These are phyloP conservation scores for Mastigias papua DNA, from an alignment of 30 jellyfish, hydroid and myxozoan genomes.

Conservation along the genomic window DNA sequence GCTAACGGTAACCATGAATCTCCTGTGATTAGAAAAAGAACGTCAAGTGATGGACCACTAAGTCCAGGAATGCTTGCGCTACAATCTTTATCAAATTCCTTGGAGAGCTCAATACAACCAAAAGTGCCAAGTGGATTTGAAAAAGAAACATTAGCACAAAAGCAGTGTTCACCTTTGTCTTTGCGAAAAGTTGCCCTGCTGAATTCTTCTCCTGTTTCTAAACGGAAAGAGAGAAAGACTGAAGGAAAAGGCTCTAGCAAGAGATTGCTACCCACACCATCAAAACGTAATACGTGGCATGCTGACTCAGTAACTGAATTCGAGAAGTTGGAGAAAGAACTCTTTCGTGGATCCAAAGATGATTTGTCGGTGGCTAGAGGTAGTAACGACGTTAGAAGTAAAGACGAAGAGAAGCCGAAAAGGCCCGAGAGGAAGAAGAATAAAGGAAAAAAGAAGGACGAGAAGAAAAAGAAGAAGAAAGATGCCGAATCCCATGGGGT, in stretches of 20 bases:
- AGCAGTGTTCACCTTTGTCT: constrained; percentile 47
- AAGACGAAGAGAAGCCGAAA: constrained; percentile 40
- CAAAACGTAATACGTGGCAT: constrained; percentile 77
- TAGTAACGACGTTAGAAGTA: neutral
- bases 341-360: constrained; percentile 52
- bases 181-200: constrained; percentile 63
- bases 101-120: constrained; percentile 75
- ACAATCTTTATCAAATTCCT: constrained; percentile 68
- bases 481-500: constrained; percentile 55
- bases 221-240: constrained; percentile 4
- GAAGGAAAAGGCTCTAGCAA: neutral
- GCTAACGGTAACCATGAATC: constrained; percentile 50
- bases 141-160: neutral
- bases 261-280: constrained; percentile 15
- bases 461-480: constrained; percentile 53
- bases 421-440: constrained; percentile 74
- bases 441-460: constrained; percentile 48
- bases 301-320: constrained; percentile 50
- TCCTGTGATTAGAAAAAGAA: constrained; percentile 12
- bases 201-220: constrained; percentile 67
- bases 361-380: constrained; percentile 38
- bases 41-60: neutral
- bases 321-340: constrained; percentile 46
- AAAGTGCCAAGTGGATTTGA: constrained; percentile 21
- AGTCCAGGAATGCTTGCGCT: constrained; percentile 96